Evolutionary conservation across 1,140 invertebrate species (phyloP), one percentile per base, ranked within the genome.

Genomic region (Tyrophagus putrescentiae): DNA sequence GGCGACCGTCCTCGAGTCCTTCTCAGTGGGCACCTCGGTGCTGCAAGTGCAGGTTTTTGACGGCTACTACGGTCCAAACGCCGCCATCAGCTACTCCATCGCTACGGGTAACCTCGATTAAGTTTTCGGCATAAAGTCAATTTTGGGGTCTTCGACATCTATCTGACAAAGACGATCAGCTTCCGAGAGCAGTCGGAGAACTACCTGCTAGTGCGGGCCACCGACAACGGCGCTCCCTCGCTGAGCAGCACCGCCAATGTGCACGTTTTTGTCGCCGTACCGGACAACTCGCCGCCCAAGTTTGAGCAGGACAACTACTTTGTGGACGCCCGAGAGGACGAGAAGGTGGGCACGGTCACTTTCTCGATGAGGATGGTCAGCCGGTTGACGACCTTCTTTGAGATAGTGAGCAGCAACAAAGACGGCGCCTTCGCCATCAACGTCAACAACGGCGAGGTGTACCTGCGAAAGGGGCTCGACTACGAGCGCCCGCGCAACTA

Each of bases 221-320:
- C 78, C 5, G 87, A 91, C 70, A 79, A 82, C 64, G 88, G 88
- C 11, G 79, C 78, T 16, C 82, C 83, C 9, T 76, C 84, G 0
- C 71, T 85, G 23, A 78, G 80, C 16, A 80, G 82, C 57, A 83
- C 84, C 28, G 77, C 90, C 18, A 84, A 84, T 21, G 84, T 93
- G 1, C 85, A 88, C 69, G 83, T 94, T 16, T 83, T 84, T 63
- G 81, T 98, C 52, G 84, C 89, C 65, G 82, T 95, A 1, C 95
- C 95, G 67, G 91, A 96, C 70, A 90, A 87, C 0, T 23, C 86
- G 56, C 84, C 87, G 21, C 91, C 91, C 1, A 80, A 79, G 73
- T 89, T 87, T 72, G 69, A 75, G 1, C 71, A 77, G 52, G 72
- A 73, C 11, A 79, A 82, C 65, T 78, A 83, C 54, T 78, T 79